These are phyloP conservation scores for Lamellibrachia satsuma DNA, from an alignment of 2,888 invertebrate species.

Conservation along the genomic window DNA sequence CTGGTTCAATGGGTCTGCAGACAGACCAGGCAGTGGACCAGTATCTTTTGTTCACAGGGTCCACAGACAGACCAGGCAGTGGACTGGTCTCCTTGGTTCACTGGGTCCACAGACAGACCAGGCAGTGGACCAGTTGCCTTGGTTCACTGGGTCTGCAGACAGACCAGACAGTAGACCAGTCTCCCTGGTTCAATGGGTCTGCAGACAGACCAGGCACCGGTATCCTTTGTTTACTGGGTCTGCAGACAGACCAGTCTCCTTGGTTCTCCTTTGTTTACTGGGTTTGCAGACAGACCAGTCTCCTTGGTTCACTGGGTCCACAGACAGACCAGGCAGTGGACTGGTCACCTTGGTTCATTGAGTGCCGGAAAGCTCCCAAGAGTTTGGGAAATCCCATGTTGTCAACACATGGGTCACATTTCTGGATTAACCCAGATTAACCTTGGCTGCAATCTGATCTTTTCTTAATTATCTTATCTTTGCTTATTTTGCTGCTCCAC, in stretches of 20 bases:
- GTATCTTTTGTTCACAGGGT: background rate
- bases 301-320: background rate
- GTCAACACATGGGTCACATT: background rate
- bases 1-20: too few relatives aligned
- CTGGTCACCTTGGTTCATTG: background rate
- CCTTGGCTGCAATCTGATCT: conserved; percentile 10
- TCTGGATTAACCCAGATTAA: background rate
- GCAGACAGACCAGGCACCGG: too few relatives aligned
- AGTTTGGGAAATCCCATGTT: background rate
- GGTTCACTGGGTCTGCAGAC: too few relatives aligned
- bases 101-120: too few relatives aligned
- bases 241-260: background rate
- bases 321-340: background rate
- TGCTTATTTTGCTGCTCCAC: background rate
- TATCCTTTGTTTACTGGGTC: too few relatives aligned
- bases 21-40: too few relatives aligned
- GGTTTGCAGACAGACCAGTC: background rate
- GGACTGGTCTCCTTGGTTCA: too few relatives aligned
- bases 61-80: too few relatives aligned
- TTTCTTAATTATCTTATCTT: conserved; percentile 7
- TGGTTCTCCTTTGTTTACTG: background rate
- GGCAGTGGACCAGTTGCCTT: too few relatives aligned
- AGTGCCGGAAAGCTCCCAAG: background rate
- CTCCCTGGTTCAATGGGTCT: too few relatives aligned
- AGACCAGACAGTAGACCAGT: too few relatives aligned